Evolutionary conservation across 2,888 invertebrate genomes (phyloP), one percentile per base, ranked within the genome.

Genomic region (Ophonus ardosiacus): DNA sequence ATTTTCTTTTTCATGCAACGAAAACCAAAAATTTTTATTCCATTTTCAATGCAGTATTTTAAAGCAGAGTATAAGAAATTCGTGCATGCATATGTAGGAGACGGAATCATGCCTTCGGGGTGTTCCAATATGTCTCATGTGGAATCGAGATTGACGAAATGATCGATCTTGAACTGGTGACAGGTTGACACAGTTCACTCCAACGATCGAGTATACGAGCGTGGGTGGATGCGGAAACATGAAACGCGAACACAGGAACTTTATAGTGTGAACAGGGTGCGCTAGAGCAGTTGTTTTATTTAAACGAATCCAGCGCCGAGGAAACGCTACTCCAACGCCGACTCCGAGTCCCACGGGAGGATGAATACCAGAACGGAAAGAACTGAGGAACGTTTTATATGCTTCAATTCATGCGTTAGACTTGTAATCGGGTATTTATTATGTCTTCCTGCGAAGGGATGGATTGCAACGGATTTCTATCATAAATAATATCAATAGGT

Each of bases 341-440:
- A 31, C 31, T 31, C 1, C 31, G 31, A 31, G 5, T 31, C 31
- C 65, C 38, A 7, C 15, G 40, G 40, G 59, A 18, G 59, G 15
- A 13, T 59, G 59, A 59, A 59, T 18, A 18, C 59, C 24, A n/a
- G 17, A 68, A 68, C 40, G 68, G 38, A 63, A 68, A 68, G 40
- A 68, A 38, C 40, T 68, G 68, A 17, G 71, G 18, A 43, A 10
- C 71, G 71, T 43, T 43, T 74, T 74, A 74, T 74, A 74, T 74
- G 71, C 71, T 74, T 74, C 40, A 74, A 43, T 74, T 74, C 71
- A 18, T 17, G 43, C 43, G 71, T 74, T 43, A 74, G 71, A 17
- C 40, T 74, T 74, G 71, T 74, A 74, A 74, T 74, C 71, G 71
- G 40, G 71, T 74, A 68, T 68, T 68, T 68, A 68, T 68, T 68